Percentiles rank a stretch among this genome's conserved stretches.
Evolutionary conservation across 1,140 invertebrate species (phyloP).

Genomic region (Aphidius gifuensis): DNA sequence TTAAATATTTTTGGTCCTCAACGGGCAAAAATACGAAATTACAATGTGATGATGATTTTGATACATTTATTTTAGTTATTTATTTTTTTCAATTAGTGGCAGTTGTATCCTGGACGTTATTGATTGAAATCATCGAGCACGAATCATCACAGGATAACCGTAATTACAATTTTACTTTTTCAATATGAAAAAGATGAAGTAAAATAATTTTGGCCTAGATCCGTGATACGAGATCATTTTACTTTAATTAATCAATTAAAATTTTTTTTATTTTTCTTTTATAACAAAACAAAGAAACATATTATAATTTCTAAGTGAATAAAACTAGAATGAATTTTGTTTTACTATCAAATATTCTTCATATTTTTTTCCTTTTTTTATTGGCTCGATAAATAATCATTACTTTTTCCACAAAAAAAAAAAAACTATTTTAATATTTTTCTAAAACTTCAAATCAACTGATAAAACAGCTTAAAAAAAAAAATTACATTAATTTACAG

Average conservation of each 20-base stretch:
- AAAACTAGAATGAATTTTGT: too few species aligned
- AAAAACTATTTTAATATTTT: too few species aligned
- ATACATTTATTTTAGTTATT: slow-evolving; percentile 21
- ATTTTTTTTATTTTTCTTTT: background rate
- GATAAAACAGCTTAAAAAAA: too few species aligned
- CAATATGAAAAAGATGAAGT: slow-evolving; percentile 12
- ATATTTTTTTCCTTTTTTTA: too few species aligned
- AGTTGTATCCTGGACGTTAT: slow-evolving; percentile 40
- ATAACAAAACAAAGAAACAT: too few species aligned
- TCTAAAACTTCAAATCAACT: too few species aligned
- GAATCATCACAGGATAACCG: background rate
- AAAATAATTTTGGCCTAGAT: background rate
- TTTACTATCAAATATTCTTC: too few species aligned
- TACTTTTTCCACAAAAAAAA: too few species aligned
- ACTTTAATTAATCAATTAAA: slow-evolving; percentile 13
- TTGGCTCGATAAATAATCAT: too few species aligned
- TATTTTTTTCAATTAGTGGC: slow-evolving; percentile 31
- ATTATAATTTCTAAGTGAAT: too few species aligned
- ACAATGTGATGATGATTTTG: slow-evolving; percentile 1
- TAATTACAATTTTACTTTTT: background rate
- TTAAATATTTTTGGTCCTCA: slow-evolving; percentile 5
- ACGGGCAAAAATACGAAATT: slow-evolving; percentile 12
- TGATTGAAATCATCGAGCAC: slow-evolving; percentile 34
- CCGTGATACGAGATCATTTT: slow-evolving; percentile 5
- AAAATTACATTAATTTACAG: too few species aligned